Conservation (phyloP, 2,797 vertebrate genomes). For the Pachyuromys duprasi region DNA sequence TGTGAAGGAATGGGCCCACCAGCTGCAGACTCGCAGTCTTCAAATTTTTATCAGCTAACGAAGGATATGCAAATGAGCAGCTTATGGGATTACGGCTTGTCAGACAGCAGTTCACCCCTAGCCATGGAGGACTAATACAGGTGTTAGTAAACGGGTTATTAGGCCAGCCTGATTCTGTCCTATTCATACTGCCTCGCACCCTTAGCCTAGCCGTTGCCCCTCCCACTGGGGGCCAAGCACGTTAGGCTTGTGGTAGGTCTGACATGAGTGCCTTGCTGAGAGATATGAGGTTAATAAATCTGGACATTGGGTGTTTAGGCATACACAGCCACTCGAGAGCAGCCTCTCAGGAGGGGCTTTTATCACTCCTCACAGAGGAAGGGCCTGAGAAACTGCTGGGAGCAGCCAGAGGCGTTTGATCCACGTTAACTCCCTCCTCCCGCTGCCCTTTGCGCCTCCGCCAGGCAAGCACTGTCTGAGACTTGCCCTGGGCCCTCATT, state of each 20-base stretch:
- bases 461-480: neutral
- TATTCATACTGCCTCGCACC: slow-evolving; percentile 91
- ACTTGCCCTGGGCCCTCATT: neutral
- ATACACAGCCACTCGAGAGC: neutral
- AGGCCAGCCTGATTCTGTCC: slow-evolving; percentile 92
- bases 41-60: slow-evolving; percentile 92
- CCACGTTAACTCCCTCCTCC: slow-evolving; percentile 57
- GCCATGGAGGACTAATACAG: slow-evolving; percentile 94
- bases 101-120: slow-evolving; percentile 91
- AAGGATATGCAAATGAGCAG: slow-evolving; percentile 95
- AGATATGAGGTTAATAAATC: slow-evolving; percentile 86
- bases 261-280: slow-evolving; percentile 84
- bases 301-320: slow-evolving; percentile 72
- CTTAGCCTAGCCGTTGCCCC: slow-evolving; percentile 91
- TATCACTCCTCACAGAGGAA: neutral
- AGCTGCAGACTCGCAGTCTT: slow-evolving; percentile 87
- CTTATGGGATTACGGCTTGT: slow-evolving; percentile 98
- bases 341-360: neutral
- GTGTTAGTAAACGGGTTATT: slow-evolving; percentile 96
- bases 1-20: slow-evolving; percentile 89
- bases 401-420: slow-evolving; percentile 39
- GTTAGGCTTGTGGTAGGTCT: slow-evolving; percentile 94
- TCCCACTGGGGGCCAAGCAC: slow-evolving; percentile 89
- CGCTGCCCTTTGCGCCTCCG: slow-evolving; percentile 40
- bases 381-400: slow-evolving; percentile 83